A percentile compares a stretch with the other conserved stretches of the same genome.
Evolutionary conservation across 1,140 invertebrate species (phyloP).

Genomic region (Pollicipes pollicipes): DNA sequence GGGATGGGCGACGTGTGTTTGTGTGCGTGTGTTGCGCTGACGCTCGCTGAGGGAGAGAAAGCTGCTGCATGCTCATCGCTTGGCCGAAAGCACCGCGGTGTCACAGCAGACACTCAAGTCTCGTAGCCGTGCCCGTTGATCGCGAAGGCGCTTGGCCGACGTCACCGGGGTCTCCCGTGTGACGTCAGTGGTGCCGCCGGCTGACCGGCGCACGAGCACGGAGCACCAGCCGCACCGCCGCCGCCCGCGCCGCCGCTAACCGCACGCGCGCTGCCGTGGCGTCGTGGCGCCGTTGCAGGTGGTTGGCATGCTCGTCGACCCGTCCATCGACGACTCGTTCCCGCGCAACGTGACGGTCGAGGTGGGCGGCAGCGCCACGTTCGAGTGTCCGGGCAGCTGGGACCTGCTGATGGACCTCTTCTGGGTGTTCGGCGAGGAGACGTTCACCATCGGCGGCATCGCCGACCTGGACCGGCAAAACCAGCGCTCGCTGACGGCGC

Average conservation of each 20-base stretch:
- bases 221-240: slow-evolving; percentile 8
- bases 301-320: not conserved
- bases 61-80: no score
- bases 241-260: not conserved
- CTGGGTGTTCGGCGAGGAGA: not conserved
- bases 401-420: slow-evolving; percentile 6
- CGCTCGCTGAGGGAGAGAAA: no score
- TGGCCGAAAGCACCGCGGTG: no score
- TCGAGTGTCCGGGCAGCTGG: slow-evolving; percentile 6
- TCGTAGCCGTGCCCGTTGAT: no score
- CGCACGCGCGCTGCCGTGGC: no score
- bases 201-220: not conserved
- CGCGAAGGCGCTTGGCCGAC: no score
- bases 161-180: no score
- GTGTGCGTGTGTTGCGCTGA: no score
- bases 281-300: not conserved
- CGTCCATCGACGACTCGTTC: not conserved
- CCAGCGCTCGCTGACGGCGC: not conserved
- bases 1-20: no score
- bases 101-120: no score
- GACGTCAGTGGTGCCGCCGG: slow-evolving; percentile 8
- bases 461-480: not conserved
- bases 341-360: slow-evolving; percentile 8
- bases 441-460: not conserved
- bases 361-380: slow-evolving; percentile 1